These are phyloP conservation scores for Eulemur rubriventer DNA, from an alignment of 2,797 vertebrate genomes.

Conservation along the genomic window DNA sequence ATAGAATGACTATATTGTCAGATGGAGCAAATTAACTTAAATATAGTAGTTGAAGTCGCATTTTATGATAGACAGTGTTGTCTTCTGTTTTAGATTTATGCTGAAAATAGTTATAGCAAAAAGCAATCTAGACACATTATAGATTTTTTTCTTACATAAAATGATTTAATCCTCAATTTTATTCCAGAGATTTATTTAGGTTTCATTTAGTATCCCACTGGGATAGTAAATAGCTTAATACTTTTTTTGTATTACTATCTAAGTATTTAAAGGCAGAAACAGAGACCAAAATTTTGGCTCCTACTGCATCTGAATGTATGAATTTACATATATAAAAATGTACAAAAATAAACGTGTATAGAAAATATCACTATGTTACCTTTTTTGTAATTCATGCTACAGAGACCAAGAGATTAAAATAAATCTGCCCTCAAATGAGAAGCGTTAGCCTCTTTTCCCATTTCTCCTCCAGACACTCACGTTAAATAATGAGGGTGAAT, in stretches of 20 bases:
- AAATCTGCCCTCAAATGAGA: neutral
- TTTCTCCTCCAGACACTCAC: neutral
- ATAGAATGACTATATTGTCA: neutral
- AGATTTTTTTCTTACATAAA: neutral
- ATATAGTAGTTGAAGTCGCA: neutral
- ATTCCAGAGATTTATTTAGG: constrained; percentile 52
- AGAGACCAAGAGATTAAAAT: neutral
- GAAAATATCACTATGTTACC: neutral
- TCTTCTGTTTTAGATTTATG: constrained; percentile 25
- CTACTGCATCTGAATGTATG: neutral
- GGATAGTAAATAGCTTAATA: constrained; percentile 35
- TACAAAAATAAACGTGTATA: neutral
- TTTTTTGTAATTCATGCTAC: neutral
- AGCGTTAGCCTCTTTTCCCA: neutral
- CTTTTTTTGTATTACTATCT: constrained; percentile 46
- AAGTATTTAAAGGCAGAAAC: constrained; percentile 44
- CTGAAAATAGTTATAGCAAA: constrained; percentile 51
- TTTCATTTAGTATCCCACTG: constrained; percentile 58
- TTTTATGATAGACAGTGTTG: constrained; percentile 30
- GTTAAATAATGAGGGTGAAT: neutral
- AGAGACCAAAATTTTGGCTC: neutral
- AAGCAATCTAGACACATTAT: constrained; percentile 20
- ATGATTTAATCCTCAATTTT: constrained; percentile 44
- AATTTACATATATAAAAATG: constrained; percentile 27
- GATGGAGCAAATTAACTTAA: constrained; percentile 16